These are phyloP conservation scores for Sparidentex hasta DNA, from an alignment of 2,797 vertebrate genomes.

Conservation along the genomic window DNA sequence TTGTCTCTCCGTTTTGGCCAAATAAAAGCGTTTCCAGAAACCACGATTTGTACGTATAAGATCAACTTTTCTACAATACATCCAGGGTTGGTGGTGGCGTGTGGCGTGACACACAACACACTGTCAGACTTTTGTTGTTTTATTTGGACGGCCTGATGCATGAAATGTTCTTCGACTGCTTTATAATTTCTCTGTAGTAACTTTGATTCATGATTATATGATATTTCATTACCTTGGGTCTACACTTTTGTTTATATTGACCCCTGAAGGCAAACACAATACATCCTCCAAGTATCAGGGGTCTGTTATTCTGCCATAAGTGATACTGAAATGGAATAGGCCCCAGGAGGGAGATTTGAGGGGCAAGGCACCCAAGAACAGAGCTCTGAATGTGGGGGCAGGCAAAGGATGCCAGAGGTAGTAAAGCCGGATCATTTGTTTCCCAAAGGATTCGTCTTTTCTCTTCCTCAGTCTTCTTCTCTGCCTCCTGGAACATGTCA, in stretches of 20 bases:
- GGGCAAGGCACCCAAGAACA: not conserved
- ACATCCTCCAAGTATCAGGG: not conserved
- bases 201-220: not conserved
- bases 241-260: not conserved
- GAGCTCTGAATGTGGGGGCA: not conserved
- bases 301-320: not conserved
- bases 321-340: not conserved
- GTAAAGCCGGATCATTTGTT: not conserved
- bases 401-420: not conserved
- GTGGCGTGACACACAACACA: too few species aligned
- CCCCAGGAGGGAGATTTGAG: not conserved
- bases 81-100: too few species aligned
- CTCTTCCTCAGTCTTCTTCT: not conserved
- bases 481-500: not conserved
- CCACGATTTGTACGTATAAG: too few species aligned
- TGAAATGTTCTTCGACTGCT: not conserved
- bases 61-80: too few species aligned
- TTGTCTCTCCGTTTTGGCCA: too few species aligned
- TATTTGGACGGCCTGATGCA: too few species aligned
- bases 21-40: too few species aligned
- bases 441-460: not conserved
- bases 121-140: not conserved
- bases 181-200: not conserved
- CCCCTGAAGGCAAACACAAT: not conserved
- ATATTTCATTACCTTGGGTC: slow-evolving; percentile 4